Conservation (phyloP, 1,140 invertebrate species). For the Eupristina koningsbergeri region DNA sequence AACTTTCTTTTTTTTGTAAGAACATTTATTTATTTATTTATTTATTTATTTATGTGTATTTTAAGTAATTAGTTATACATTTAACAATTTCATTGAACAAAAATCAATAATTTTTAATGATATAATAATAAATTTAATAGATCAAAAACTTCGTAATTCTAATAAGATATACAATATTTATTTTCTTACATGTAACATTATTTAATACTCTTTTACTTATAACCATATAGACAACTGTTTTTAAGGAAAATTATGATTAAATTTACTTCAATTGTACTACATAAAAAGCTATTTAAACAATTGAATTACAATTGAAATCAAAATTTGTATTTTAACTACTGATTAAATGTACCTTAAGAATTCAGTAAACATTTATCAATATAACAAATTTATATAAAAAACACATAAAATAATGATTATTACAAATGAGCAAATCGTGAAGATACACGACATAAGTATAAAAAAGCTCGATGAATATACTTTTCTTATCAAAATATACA, state of each 20-base stretch:
- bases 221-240: not conserved
- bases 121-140: constrained; percentile 26
- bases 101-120: not conserved
- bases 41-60: not conserved
- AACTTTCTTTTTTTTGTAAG: not conserved
- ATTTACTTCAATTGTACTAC: not conserved
- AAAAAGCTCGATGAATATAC: constrained; percentile 41
- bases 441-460: constrained; percentile 18
- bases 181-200: constrained; percentile 1
- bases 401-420: constrained; percentile 36
- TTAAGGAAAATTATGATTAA: constrained; percentile 15
- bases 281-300: not conserved
- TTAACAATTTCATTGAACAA: not conserved
- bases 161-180: constrained; percentile 20
- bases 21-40: not conserved
- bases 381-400: constrained; percentile 10
- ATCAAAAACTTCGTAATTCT: constrained; percentile 3
- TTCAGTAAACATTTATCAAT: constrained; percentile 10
- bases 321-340: not conserved
- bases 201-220: not conserved
- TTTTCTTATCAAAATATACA: constrained; percentile 43
- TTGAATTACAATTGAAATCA: not conserved
- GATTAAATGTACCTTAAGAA: not conserved
- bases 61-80: not conserved
- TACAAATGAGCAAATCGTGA: constrained; percentile 21